Percentiles rank a stretch among this genome's conserved stretches.
These are phyloP conservation scores for Platypus cylindrus DNA, from an alignment of 2,888 invertebrate genomes.

Conservation along the genomic window DNA sequence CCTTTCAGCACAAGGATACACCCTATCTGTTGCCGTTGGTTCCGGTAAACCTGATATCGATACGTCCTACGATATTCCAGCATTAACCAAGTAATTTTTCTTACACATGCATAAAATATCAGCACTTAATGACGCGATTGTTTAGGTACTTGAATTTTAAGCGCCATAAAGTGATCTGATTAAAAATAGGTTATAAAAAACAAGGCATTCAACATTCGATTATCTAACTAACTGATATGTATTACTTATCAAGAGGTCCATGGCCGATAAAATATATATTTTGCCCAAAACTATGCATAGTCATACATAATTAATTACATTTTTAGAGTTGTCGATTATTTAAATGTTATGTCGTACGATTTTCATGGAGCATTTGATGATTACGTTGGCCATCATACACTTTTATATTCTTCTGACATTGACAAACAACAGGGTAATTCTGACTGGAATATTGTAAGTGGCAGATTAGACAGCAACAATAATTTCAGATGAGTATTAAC, in stretches of 20 bases:
- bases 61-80: slow-evolving; percentile 22
- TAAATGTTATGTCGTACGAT: slow-evolving; percentile 35
- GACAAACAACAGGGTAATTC: slow-evolving; percentile 25
- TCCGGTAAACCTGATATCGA: slow-evolving; percentile 22
- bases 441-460: slow-evolving; percentile 16
- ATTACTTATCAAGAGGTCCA: too few relatives aligned
- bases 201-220: too few relatives aligned
- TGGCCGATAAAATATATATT: too few relatives aligned
- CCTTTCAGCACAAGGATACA: slow-evolving; percentile 19
- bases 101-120: too few relatives aligned
- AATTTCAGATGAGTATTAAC: slow-evolving; percentile 39
- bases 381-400: slow-evolving; percentile 52
- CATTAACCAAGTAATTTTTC: slow-evolving; percentile 19
- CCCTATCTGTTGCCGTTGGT: slow-evolving; percentile 25
- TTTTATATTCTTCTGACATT: slow-evolving; percentile 40
- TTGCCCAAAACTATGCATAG: too few relatives aligned
- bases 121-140: too few relatives aligned
- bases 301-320: too few relatives aligned
- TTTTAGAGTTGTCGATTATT: slow-evolving; percentile 33
- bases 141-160: too few relatives aligned
- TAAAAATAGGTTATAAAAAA: too few relatives aligned
- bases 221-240: too few relatives aligned
- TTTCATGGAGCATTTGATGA: slow-evolving; percentile 54
- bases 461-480: too few relatives aligned
- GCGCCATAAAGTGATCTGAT: too few relatives aligned